A percentile compares a stretch with the other conserved stretches of the same genome.
Evolutionary conservation across 2,113 vertebrate species (phyloP).

Genomic region (Pardalotus punctatus): DNA sequence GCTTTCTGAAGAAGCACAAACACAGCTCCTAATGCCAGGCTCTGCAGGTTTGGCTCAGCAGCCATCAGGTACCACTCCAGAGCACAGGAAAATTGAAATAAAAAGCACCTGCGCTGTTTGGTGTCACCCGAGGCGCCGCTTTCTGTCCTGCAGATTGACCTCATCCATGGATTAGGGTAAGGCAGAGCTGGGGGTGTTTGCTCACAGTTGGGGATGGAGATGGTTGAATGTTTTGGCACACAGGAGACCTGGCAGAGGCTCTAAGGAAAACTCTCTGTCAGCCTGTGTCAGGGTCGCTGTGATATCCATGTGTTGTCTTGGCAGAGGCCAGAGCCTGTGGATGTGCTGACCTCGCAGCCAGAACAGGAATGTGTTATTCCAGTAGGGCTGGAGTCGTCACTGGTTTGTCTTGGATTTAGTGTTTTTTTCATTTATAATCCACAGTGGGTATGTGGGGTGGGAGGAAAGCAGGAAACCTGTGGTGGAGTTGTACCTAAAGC

Average conservation of each 20-base stretch:
- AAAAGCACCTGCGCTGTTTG: not conserved
- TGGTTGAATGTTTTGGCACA: not conserved
- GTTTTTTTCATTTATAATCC: not conserved
- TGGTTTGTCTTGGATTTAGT: not conserved
- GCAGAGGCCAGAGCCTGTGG: not conserved
- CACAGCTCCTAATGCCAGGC: not conserved
- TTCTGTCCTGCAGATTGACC: not conserved
- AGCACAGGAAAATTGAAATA: not conserved
- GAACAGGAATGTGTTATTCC: not conserved
- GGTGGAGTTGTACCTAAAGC: not conserved
- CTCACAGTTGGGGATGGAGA: not conserved
- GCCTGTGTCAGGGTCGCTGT: not conserved
- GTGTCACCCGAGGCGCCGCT: not conserved
- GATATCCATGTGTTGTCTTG: conserved; percentile 30
- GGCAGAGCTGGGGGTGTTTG: not conserved
- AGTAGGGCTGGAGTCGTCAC: not conserved
- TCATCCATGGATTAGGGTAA: not conserved
- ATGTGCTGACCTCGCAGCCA: not conserved
- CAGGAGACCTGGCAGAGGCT: not conserved
- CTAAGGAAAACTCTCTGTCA: not conserved
- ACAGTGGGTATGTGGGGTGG: not conserved
- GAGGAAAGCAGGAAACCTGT: not conserved
- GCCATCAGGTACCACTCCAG: not conserved
- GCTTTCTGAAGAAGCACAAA: not conserved
- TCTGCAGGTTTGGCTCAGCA: conserved; percentile 27